These are phyloP conservation scores for Girardia tigrina DNA, from an alignment of 2,888 invertebrate species.

Conservation along the genomic window DNA sequence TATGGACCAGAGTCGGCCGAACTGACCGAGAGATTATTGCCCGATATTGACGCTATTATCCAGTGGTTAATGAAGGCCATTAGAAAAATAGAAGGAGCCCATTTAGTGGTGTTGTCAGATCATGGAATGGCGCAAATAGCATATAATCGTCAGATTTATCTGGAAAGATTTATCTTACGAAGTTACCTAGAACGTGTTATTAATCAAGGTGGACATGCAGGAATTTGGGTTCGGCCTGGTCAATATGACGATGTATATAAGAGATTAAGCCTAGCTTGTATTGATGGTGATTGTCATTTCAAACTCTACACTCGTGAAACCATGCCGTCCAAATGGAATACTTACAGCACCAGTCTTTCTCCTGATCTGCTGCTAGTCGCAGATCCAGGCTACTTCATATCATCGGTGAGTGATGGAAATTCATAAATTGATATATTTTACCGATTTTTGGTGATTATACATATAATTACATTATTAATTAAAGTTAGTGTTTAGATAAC, in stretches of 20 bases:
- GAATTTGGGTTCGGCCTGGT: background rate
- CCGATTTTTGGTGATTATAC: too few species aligned
- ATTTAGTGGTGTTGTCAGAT: conserved; percentile 30
- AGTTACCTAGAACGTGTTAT: background rate
- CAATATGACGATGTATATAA: background rate
- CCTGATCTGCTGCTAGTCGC: conserved; percentile 20
- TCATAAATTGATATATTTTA: background rate
- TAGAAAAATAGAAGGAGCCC: background rate
- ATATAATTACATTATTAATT: too few species aligned
- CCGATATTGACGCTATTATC: background rate
- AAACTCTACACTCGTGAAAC: background rate
- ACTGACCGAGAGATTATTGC: background rate
- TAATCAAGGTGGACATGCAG: background rate
- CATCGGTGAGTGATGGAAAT: conserved; percentile 20
- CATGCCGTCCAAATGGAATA: background rate
- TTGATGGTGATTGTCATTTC: background rate
- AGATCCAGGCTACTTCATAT: conserved; percentile 16
- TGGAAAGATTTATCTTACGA: conserved; percentile 25
- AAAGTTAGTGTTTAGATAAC: too few species aligned
- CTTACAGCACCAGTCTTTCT: background rate
- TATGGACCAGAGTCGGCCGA: conserved; percentile 29
- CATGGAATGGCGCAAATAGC: conserved; percentile 33
- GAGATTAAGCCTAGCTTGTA: background rate
- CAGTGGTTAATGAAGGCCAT: background rate
- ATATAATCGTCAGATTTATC: background rate